Percentiles rank a stretch among this genome's conserved stretches.
These are phyloP conservation scores for Scelioninae gen. 2 DNA, from an alignment of 2,888 invertebrate genomes.

Conservation along the genomic window DNA sequence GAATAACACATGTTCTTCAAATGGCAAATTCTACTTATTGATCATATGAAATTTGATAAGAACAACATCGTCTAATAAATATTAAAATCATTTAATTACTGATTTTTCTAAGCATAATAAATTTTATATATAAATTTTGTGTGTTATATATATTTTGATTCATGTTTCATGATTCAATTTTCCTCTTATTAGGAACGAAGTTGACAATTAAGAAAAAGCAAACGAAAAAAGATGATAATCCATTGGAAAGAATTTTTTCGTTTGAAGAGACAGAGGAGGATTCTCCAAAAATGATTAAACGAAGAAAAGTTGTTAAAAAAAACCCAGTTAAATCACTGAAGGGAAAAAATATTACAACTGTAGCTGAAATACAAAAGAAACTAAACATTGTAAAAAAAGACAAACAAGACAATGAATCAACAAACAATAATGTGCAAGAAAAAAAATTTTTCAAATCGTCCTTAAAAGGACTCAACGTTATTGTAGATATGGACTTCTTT, in stretches of 20 bases:
- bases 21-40: too few relatives aligned
- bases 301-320: constrained; percentile 7
- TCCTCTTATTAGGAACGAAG: background rate
- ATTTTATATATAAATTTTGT: too few relatives aligned
- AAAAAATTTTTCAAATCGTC: constrained; percentile 19
- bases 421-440: background rate
- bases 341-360: background rate
- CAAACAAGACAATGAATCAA: background rate
- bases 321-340: background rate
- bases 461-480: background rate
- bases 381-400: background rate
- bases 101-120: too few relatives aligned
- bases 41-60: too few relatives aligned
- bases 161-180: background rate
- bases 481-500: constrained; percentile 8
- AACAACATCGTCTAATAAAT: too few relatives aligned
- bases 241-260: constrained; percentile 12
- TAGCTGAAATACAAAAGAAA: constrained; percentile 7
- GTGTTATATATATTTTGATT: too few relatives aligned
- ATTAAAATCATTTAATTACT: too few relatives aligned
- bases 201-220: background rate
- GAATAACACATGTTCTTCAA: too few relatives aligned
- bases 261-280: constrained; percentile 15
- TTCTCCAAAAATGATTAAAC: background rate
- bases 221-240: background rate